Conservation (phyloP, 2,888 invertebrate species). For the Pandemis heparana region DNA sequence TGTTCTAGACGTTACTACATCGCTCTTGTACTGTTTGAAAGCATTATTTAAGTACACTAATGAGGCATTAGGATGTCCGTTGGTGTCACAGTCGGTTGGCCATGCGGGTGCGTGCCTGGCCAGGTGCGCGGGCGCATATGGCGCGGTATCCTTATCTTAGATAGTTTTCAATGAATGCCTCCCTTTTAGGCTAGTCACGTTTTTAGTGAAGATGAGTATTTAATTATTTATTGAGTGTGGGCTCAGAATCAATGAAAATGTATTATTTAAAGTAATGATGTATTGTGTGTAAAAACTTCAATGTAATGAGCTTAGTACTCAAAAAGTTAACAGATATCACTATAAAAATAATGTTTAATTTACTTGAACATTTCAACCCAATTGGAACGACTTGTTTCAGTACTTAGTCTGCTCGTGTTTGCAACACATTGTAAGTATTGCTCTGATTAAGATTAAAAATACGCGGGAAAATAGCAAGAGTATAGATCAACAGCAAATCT, state of each 20-base stretch:
- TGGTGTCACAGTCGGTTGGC: conserved; percentile 39
- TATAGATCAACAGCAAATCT: too few species aligned
- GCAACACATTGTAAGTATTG: too few species aligned
- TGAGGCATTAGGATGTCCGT: conserved; percentile 35
- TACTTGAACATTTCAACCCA: too few species aligned
- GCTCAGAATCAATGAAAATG: neutral
- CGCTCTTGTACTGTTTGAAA: neutral
- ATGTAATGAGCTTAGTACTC: too few species aligned
- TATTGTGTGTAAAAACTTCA: too few species aligned
- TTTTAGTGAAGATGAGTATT: conserved; percentile 7
- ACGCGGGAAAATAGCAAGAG: too few species aligned
- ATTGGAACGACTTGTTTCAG: too few species aligned
- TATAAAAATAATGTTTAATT: too few species aligned
- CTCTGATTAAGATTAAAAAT: too few species aligned
- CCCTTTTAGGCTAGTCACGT: conserved; percentile 31
- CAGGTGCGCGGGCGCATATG: conserved; percentile 50
- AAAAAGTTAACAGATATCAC: too few species aligned
- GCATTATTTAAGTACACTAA: neutral
- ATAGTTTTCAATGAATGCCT: conserved; percentile 24
- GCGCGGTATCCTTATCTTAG: conserved; percentile 41
- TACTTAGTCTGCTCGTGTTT: too few species aligned
- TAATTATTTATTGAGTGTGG: conserved; percentile 22
- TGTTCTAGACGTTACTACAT: neutral
- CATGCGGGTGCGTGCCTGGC: conserved; percentile 41
- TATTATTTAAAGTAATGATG: too few species aligned